Evolutionary conservation across 2,888 invertebrate species (phyloP), one percentile per base, ranked within the genome.

Genomic region (Drosophila antonietae): DNA sequence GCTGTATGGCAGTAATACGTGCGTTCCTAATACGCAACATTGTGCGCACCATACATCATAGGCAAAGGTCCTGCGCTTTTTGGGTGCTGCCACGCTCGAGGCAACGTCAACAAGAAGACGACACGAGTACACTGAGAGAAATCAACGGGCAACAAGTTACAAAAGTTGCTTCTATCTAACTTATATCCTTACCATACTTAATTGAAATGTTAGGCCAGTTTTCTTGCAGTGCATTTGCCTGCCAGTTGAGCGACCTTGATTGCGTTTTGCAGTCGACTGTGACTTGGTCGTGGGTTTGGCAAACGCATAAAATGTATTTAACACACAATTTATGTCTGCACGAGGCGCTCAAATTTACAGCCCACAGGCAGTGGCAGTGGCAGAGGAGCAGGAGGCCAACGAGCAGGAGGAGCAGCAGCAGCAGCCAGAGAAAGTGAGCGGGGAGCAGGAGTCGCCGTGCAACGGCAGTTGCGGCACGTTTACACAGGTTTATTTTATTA

Each of bases 251-350:
- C 80, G 88, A 88, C 84, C 84, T 84, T 84, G 84, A 84, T 84
- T 84, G 86, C 86, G 84, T 69, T 79, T 80, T 85, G 76, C 86
- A 79, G 80, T 71, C 82, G 75, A 88, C 83, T 84, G 86, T 84
- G 86, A 85, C 71, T 84, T 76, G 55, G 23, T 51, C 47, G 20
- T 43, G 58, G 58, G 55, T 15, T 61, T 47, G 63, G 64, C 66
- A 77, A 85, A 85, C 88, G 85, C 88, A 84, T 87, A 89, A 89
- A 89, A 86, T 89, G 89, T 89, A 87, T 89, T 89, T 89, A 89
- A 83, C 89, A 85, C 83, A 88, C 89, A 89, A 89, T 89, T 89
- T 90, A 89, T 89, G 90, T 82, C 78, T 81, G 81, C 80, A 76
- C 72, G 73, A 81, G 83, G 83, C 88, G 86, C 68, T 84, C 76